Evolutionary conservation across 2,888 invertebrate genomes (phyloP).

Genomic region (Lordiphosa fenestrarum): DNA sequence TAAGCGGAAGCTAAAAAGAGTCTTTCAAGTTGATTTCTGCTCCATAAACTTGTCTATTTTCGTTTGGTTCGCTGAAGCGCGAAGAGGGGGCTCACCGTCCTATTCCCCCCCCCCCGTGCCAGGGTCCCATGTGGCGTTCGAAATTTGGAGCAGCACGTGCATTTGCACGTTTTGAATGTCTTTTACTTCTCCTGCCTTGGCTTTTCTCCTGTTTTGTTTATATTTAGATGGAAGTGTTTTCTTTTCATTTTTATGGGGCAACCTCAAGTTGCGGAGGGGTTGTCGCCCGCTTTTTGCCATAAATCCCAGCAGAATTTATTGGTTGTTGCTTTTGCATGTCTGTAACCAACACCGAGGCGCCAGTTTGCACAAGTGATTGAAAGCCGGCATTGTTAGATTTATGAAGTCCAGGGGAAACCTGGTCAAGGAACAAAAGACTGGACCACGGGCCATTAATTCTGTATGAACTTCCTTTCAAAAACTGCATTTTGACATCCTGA

Average conservation of each 20-base stretch:
- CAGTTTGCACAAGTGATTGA: slow-evolving; percentile 48
- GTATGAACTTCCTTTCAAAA: slow-evolving; percentile 54
- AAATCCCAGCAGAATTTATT: slow-evolving; percentile 69
- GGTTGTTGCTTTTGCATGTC: slow-evolving; percentile 61
- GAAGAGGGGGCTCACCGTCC: slow-evolving; percentile 21
- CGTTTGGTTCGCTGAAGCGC: slow-evolving; percentile 60
- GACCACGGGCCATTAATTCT: slow-evolving; percentile 44
- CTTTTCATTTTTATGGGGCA: slow-evolving; percentile 53
- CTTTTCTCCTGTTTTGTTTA: slow-evolving; percentile 47
- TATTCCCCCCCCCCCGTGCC: background rate
- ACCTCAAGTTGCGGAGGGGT: slow-evolving; percentile 37
- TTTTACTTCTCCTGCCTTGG: slow-evolving; percentile 28
- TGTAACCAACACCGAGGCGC: slow-evolving; percentile 38
- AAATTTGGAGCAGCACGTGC: slow-evolving; percentile 70
- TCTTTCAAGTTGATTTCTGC: slow-evolving; percentile 73
- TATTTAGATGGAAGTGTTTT: slow-evolving; percentile 70
- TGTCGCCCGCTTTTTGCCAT: slow-evolving; percentile 43
- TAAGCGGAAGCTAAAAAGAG: slow-evolving; percentile 69
- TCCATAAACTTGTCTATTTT: slow-evolving; percentile 72
- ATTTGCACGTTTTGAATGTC: slow-evolving; percentile 61
- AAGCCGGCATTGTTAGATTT: slow-evolving; percentile 62
- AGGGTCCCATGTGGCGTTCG: slow-evolving; percentile 26
- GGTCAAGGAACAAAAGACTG: slow-evolving; percentile 28
- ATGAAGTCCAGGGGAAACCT: slow-evolving; percentile 32
- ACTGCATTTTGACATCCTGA: slow-evolving; percentile 36